Evolutionary conservation across 2,888 invertebrate genomes (phyloP), one percentile per base, ranked within the genome.

Genomic region (Platerodrilus igneus): DNA sequence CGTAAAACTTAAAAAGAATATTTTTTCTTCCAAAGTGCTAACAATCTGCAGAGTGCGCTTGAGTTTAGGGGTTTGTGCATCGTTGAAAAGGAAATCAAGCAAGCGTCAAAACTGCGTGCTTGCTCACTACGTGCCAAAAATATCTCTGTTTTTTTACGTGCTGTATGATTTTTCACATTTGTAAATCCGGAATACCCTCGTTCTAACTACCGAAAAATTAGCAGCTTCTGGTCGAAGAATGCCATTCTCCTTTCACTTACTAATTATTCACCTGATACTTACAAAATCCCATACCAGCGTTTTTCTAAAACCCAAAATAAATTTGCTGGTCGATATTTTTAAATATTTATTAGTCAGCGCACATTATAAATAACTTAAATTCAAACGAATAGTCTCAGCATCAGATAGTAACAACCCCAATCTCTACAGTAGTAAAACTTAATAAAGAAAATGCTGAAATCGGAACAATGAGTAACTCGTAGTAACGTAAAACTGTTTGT

Each of bases 401-500:
- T 51, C 50, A 59, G 59, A 59, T 59, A 58, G 57, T 53, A 53
- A 55, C 54, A 53, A n/a, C n/a, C n/a, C 38, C 44, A 45, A 47
- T 37, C 48, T 40, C 44, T 42, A 42, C 55, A 55, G 53, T 56
- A 60, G 62, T 62, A 59, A 63, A 63, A 64, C 62, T 63, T 64
- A 63, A 64, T 64, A 63, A 63, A 64, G 63, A 64, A 63, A 64
- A 64, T 63, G 60, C 60, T 57, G 51, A 57, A 56, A 52, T 60
- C 62, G 63, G 62, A 63, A 64, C 63, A 64, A 63, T 64, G 64
- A 63, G 59, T 60, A 62, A 63, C 63, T 63, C 63, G 63, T 60
- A 62, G 59, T 63, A 15, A 41, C 44, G 41, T 42, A 46, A 46
- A 39, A 31, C 36, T 40, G 36, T 40, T 23, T 37, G 40, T 36